Percentiles rank a stretch among this genome's conserved stretches.
Conservation (phyloP, 2,888 invertebrate species). For the Balanococcus diminutus region DNA sequence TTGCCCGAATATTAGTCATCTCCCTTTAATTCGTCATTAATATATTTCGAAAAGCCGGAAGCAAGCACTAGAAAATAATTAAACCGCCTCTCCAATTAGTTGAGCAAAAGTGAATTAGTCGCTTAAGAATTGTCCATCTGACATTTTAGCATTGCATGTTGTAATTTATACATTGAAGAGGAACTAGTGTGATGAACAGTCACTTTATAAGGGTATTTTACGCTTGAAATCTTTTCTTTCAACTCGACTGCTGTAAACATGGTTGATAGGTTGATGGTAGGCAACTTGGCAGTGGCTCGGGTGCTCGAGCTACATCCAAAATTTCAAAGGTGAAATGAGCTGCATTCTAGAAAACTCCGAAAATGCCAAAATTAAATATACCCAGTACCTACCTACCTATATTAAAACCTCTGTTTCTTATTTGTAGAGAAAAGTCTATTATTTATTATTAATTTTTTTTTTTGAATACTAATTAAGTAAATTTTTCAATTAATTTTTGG, state of each 20-base stretch:
- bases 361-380: too few relatives aligned
- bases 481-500: too few relatives aligned
- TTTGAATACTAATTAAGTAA: too few relatives aligned
- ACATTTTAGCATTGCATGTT: background rate
- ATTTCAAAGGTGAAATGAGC: too few relatives aligned
- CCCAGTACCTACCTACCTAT: too few relatives aligned
- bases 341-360: too few relatives aligned
- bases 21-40: background rate
- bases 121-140: background rate
- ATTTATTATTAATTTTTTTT: too few relatives aligned
- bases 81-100: background rate
- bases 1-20: background rate
- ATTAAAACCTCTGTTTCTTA: too few relatives aligned
- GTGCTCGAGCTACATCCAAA: too few relatives aligned
- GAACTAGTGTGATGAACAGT: slow-evolving; percentile 5
- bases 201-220: slow-evolving; percentile 20
- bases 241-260: background rate
- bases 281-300: too few relatives aligned
- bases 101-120: background rate
- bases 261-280: too few relatives aligned
- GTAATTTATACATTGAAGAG: background rate
- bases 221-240: slow-evolving; percentile 25
- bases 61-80: slow-evolving; percentile 20
- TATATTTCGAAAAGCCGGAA: background rate
- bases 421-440: too few relatives aligned